Percentiles rank a stretch among this genome's conserved stretches.
Conservation (phyloP, 2,888 invertebrate species). For the Hemithea aestivaria region DNA sequence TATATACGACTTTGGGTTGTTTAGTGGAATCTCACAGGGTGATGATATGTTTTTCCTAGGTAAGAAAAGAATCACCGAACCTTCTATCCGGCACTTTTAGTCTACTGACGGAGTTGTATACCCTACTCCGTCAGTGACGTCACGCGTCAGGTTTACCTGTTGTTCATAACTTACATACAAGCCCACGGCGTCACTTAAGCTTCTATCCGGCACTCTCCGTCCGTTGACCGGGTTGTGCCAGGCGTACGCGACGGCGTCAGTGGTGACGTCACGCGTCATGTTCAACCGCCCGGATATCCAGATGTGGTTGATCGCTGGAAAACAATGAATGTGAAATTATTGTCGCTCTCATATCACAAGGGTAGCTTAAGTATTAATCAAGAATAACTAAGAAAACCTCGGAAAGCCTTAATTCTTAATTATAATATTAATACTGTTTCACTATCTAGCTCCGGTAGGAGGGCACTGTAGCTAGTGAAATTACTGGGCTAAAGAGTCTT, state of each 20-base stretch:
- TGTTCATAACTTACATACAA: conserved; percentile 45
- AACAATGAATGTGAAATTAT: no score
- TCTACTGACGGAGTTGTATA: conserved; percentile 51
- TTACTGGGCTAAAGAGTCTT: no score
- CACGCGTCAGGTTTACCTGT: conserved; percentile 59
- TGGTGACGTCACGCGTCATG: conserved; percentile 47
- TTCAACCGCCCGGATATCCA: conserved; percentile 68
- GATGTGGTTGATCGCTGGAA: conserved; percentile 60
- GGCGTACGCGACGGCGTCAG: conserved; percentile 40
- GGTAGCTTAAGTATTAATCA: no score
- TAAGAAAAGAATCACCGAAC: background rate
- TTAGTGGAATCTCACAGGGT: no score
- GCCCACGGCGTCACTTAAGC: conserved; percentile 26
- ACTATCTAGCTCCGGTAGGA: no score
- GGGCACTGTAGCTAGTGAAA: no score
- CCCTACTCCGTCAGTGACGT: conserved; percentile 36
- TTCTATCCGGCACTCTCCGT: conserved; percentile 50
- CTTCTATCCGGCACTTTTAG: conserved; percentile 50
- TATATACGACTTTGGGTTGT: no score
- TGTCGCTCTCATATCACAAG: no score
- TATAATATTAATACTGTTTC: no score
- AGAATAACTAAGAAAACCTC: no score
- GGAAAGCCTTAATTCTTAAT: no score
- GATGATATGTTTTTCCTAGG: no score
- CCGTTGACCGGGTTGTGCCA: conserved; percentile 58